A percentile compares a stretch with the other conserved stretches of the same genome.
These are phyloP conservation scores for Dromaius novaehollandiae DNA, from an alignment of 2,113 vertebrate species.

Conservation along the genomic window DNA sequence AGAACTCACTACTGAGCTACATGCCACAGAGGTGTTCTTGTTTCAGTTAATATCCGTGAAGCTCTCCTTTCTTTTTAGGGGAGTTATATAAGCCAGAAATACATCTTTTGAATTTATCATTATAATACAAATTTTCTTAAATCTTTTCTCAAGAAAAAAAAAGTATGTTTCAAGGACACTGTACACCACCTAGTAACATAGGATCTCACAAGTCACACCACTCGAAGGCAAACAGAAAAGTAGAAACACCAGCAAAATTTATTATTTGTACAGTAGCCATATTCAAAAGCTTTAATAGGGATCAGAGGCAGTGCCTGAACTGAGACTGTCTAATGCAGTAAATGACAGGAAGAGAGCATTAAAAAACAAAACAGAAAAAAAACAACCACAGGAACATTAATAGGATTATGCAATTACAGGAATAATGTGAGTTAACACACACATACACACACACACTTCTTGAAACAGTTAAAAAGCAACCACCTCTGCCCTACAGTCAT, in stretches of 20 bases:
- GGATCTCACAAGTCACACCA: neutral
- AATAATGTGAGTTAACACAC: neutral
- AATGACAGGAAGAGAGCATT: neutral
- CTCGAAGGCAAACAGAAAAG: neutral
- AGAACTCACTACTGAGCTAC: fast-evolving
- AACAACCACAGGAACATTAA: neutral
- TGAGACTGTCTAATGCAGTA: neutral
- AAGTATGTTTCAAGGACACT: neutral
- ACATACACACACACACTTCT: neutral
- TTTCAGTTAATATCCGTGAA: neutral
- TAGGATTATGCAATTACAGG: neutral
- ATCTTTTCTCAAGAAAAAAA: neutral
- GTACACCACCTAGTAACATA: neutral
- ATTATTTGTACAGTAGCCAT: neutral
- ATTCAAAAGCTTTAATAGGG: neutral
- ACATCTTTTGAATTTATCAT: neutral
- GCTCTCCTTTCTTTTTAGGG: neutral
- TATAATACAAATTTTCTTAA: neutral
- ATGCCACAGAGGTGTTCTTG: neutral
- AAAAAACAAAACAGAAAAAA: neutral
- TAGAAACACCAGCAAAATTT: neutral
- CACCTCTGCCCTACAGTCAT: neutral
- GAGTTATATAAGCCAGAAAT: neutral
- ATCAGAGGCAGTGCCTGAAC: neutral
- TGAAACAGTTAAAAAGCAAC: neutral